Evolutionary conservation across 2,113 vertebrate genomes (phyloP).

Genomic region (Benitochromis conjunctus): DNA sequence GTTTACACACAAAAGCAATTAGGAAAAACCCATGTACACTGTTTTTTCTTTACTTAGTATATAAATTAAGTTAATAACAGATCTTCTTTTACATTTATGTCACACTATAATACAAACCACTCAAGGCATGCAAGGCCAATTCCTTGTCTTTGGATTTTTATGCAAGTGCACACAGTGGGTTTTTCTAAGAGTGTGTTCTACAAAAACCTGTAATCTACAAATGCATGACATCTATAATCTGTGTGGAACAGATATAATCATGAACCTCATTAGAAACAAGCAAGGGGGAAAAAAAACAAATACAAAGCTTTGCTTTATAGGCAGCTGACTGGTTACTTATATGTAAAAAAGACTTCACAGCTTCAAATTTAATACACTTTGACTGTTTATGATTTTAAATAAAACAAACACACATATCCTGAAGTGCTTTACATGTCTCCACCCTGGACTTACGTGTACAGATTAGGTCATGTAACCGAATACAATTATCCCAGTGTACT

Average conservation of each 20-base stretch:
- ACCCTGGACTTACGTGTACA: neutral
- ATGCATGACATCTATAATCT: neutral
- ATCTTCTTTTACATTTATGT: neutral
- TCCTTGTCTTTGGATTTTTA: neutral
- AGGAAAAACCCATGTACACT: neutral
- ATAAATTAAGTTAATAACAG: neutral
- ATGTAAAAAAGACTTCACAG: neutral
- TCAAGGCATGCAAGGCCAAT: neutral
- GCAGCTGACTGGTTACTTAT: neutral
- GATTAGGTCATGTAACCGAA: neutral
- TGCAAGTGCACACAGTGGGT: neutral
- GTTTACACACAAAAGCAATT: neutral
- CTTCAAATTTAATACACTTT: neutral
- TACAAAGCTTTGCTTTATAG: neutral
- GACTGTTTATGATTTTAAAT: neutral
- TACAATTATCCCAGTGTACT: neutral
- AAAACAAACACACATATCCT: neutral
- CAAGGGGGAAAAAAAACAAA: neutral
- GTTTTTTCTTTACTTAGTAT: neutral
- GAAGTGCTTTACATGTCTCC: neutral
- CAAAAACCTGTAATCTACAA: neutral
- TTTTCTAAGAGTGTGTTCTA: neutral
- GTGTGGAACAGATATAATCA: neutral
- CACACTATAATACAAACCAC: neutral
- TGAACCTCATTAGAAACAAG: neutral